Evolutionary conservation across 2,113 vertebrate species (phyloP).

Genomic region (Mungos mungo): DNA sequence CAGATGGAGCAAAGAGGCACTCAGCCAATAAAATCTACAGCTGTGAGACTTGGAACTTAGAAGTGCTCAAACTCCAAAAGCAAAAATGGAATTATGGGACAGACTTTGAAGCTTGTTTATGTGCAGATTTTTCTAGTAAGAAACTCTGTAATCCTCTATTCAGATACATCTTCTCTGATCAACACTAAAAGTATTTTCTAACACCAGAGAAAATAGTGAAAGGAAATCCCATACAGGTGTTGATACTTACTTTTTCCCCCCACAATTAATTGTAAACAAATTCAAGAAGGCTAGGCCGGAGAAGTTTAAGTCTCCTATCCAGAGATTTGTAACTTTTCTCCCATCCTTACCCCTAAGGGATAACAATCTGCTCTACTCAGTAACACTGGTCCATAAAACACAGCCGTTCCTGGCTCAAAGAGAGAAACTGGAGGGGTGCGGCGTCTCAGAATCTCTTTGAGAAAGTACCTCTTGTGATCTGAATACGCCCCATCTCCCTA

Average conservation of each 20-base stretch:
- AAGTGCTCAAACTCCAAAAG: constrained; percentile 73
- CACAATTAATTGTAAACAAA: not conserved
- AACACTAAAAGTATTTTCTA: constrained; percentile 53
- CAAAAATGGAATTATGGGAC: constrained; percentile 73
- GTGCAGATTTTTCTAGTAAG: constrained; percentile 58
- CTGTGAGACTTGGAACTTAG: constrained; percentile 76
- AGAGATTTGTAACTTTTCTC: not conserved
- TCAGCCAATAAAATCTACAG: constrained; percentile 84
- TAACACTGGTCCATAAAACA: not conserved
- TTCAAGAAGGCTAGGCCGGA: not conserved
- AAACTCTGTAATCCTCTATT: constrained; percentile 57
- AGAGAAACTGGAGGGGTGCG: not conserved
- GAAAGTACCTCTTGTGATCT: not conserved
- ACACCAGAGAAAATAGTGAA: constrained; percentile 31
- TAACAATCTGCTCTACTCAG: not conserved
- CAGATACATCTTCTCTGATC: constrained; percentile 37
- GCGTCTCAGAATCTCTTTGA: not conserved
- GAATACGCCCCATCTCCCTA: not conserved
- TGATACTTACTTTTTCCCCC: not conserved
- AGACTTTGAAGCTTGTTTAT: constrained; percentile 65
- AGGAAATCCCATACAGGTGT: constrained; percentile 13
- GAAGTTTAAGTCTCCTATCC: constrained; percentile 32
- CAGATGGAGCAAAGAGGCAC: constrained; percentile 78
- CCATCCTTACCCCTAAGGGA: not conserved
- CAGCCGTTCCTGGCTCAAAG: not conserved